Conservation (phyloP, 2,113 vertebrate species). For the Cettia cetti region DNA sequence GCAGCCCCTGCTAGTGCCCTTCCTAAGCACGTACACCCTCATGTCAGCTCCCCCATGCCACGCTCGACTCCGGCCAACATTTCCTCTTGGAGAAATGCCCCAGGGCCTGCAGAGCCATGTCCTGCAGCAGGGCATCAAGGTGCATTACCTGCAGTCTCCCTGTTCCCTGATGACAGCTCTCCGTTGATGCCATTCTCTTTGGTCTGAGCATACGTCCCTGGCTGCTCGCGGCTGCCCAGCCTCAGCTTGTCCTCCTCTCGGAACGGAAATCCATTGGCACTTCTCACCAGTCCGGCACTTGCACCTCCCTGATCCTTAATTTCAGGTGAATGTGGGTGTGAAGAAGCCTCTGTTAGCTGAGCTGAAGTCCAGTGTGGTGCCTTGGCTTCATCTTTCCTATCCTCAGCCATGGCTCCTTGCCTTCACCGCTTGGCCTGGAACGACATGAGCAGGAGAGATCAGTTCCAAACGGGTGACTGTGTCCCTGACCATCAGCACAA, state of each 20-base stretch:
- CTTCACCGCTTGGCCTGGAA: constrained; percentile 54
- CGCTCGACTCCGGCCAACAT: neutral
- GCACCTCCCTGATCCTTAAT: constrained; percentile 80
- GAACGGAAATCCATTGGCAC: constrained; percentile 89
- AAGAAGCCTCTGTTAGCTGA: constrained; percentile 74
- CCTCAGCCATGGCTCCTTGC: constrained; percentile 86
- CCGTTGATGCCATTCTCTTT: constrained; percentile 97
- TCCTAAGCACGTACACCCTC: neutral
- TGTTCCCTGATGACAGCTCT: constrained; percentile 82
- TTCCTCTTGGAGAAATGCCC: neutral
- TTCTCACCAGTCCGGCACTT: constrained; percentile 76
- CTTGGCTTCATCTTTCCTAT: constrained; percentile 89
- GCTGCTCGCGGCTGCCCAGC: constrained; percentile 73
- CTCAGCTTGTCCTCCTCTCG: constrained; percentile 80
- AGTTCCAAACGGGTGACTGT: neutral
- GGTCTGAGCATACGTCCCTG: constrained; percentile 72
- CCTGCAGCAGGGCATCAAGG: neutral
- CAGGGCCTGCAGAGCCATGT: neutral
- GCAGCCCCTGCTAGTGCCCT: neutral
- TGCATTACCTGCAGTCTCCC: constrained; percentile 90
- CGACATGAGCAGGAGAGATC: constrained; percentile 9
- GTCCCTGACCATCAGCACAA: neutral
- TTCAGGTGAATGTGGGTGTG: constrained; percentile 75
- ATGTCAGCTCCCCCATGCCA: neutral
- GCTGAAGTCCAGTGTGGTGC: constrained; percentile 89